These are phyloP conservation scores for Dendrolimus kikuchii DNA, from an alignment of 1,140 invertebrate species.

Conservation along the genomic window DNA sequence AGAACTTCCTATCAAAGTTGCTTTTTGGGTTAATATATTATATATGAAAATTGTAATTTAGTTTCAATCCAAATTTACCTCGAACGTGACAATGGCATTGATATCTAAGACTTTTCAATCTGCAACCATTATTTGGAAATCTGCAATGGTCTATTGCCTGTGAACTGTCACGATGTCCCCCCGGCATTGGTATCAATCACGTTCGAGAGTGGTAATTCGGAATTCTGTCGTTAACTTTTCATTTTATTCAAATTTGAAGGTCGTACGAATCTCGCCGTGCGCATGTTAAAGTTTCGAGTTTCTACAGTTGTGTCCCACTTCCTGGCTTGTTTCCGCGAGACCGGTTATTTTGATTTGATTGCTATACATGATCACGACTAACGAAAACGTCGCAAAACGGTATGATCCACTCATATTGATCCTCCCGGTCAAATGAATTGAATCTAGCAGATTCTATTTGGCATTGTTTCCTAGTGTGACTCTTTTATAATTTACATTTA, in stretches of 20 bases:
- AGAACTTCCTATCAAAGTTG: too few species aligned
- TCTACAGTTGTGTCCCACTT: constrained; percentile 46
- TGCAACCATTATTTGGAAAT: too few species aligned
- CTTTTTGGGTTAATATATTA: too few species aligned
- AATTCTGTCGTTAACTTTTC: constrained; percentile 15
- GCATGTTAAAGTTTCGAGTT: constrained; percentile 35
- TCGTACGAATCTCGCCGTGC: constrained; percentile 20
- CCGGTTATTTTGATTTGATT: constrained; percentile 27
- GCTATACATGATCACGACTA: constrained; percentile 19
- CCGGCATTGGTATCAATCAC: neutral
- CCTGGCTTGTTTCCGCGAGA: constrained; percentile 28
- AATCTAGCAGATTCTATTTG: constrained; percentile 2
- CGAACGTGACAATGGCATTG: too few species aligned
- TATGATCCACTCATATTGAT: constrained; percentile 20
- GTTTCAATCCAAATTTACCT: too few species aligned
- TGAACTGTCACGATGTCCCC: neutral
- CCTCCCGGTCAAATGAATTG: constrained; percentile 50
- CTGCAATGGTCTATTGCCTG: too few species aligned
- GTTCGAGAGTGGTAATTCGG: constrained; percentile 5
- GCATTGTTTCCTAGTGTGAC: too few species aligned
- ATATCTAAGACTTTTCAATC: too few species aligned
- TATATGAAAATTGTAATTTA: too few species aligned
- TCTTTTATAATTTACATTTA: too few species aligned
- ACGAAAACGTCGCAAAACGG: constrained; percentile 25
- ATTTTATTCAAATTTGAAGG: constrained; percentile 45